Percentiles rank a stretch among this genome's conserved stretches.
Evolutionary conservation across 2,797 vertebrate species (phyloP).

Genomic region (Hybognathus amarus): DNA sequence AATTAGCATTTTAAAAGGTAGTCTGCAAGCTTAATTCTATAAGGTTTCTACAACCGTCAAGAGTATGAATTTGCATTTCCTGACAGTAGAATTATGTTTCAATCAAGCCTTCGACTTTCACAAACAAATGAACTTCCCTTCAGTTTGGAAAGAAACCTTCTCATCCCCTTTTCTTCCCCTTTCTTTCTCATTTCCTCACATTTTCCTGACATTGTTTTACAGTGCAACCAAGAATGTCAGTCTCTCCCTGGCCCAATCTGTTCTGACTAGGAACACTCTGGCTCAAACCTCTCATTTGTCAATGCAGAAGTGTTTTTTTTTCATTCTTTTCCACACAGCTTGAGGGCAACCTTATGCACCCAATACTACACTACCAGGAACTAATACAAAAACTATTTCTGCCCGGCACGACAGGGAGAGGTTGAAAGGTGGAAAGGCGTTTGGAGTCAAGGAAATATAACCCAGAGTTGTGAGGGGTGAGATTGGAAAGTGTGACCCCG

Average conservation of each 20-base stretch:
- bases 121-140: not conserved
- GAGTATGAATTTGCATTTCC: constrained; percentile 20
- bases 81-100: constrained; percentile 9
- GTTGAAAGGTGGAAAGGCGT: constrained; percentile 59
- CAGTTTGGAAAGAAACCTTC: not conserved
- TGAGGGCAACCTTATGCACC: constrained; percentile 62
- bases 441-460: constrained; percentile 65
- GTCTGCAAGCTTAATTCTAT: constrained; percentile 2
- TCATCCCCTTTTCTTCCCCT: not conserved
- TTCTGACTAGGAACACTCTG: constrained; percentile 9
- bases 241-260: constrained; percentile 23
- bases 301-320: constrained; percentile 45
- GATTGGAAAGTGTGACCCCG: constrained; percentile 66
- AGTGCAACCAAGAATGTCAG: constrained; percentile 4
- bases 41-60: not conserved
- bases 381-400: constrained; percentile 68
- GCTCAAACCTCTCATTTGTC: constrained; percentile 26
- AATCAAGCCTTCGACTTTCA: not conserved
- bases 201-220: constrained; percentile 26
- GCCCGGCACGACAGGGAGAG: constrained; percentile 49
- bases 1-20: constrained; percentile 18
- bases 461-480: constrained; percentile 64
- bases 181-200: not conserved
- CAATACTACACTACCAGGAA: constrained; percentile 61
- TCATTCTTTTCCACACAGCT: constrained; percentile 44